A percentile compares a stretch with the other conserved stretches of the same genome.
These are phyloP conservation scores for Labia minor DNA, from an alignment of 2,888 invertebrate genomes.

Conservation along the genomic window DNA sequence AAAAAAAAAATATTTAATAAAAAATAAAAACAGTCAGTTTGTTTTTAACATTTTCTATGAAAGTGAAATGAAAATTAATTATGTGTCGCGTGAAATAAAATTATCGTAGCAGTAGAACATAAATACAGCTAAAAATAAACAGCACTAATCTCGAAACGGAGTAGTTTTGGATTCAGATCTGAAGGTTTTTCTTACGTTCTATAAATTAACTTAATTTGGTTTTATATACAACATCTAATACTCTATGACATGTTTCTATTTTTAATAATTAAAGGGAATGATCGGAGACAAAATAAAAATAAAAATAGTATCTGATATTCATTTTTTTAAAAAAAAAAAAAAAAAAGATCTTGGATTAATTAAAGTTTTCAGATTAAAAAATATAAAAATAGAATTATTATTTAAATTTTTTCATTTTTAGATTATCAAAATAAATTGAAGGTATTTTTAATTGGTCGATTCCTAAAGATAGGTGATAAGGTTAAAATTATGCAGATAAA, in stretches of 20 bases:
- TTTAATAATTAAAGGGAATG: not conserved
- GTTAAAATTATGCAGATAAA: too few relatives aligned
- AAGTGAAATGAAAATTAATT: constrained; percentile 8
- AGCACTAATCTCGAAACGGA: not conserved
- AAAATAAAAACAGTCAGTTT: not conserved
- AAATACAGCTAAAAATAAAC: not conserved
- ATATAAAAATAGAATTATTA: too few relatives aligned
- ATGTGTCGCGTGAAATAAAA: not conserved
- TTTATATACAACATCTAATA: not conserved
- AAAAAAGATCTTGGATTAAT: too few relatives aligned
- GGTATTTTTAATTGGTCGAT: too few relatives aligned
- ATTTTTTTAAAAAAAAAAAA: too few relatives aligned
- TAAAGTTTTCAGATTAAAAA: too few relatives aligned
- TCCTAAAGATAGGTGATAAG: too few relatives aligned
- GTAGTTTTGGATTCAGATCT: not conserved
- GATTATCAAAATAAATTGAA: too few relatives aligned
- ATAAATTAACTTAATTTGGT: constrained; percentile 7
- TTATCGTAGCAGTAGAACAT: not conserved
- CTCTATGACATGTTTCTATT: not conserved
- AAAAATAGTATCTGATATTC: too few relatives aligned
- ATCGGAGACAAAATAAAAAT: too few relatives aligned
- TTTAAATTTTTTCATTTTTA: too few relatives aligned
- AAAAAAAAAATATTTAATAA: too few relatives aligned
- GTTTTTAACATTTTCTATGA: not conserved
- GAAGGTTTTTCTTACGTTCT: not conserved